phyloP scores from a whole-genome alignment of 2,113 vertebrate species.

The Sinocyclocheilus rhinocerous region DNA sequence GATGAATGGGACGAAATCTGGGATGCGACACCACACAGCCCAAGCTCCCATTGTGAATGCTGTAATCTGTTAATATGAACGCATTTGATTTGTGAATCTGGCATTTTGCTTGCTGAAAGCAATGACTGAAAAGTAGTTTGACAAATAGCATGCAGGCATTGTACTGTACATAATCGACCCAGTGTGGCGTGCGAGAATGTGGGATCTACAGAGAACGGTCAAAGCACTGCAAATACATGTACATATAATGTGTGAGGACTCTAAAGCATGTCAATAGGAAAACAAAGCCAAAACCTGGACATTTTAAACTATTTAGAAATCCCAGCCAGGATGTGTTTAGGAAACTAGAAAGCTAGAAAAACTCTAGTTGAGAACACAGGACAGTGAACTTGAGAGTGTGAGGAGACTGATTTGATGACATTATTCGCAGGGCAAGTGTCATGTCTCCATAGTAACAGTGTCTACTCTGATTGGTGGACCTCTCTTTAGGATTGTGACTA shows the following conservation, averaged over 20 bases:
- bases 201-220: neutral
- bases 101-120: neutral
- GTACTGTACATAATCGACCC: neutral
- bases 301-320: neutral
- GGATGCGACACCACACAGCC: neutral
- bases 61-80: neutral
- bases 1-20: neutral
- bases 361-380: too few relatives aligned
- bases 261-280: neutral
- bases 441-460: neutral
- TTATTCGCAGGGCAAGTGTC: neutral
- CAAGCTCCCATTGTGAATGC: neutral
- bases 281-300: neutral
- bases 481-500: neutral
- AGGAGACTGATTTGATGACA: neutral
- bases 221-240: neutral
- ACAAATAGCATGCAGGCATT: neutral
- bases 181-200: too few relatives aligned
- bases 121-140: neutral
- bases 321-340: neutral
- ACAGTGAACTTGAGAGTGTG: neutral
- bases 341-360: neutral
- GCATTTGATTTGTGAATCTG: neutral
- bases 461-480: constrained; percentile 10
- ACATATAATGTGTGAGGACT: neutral